These are phyloP conservation scores for Zygothrica quintamaculata DNA, from an alignment of 2,888 invertebrate species.

Conservation along the genomic window DNA sequence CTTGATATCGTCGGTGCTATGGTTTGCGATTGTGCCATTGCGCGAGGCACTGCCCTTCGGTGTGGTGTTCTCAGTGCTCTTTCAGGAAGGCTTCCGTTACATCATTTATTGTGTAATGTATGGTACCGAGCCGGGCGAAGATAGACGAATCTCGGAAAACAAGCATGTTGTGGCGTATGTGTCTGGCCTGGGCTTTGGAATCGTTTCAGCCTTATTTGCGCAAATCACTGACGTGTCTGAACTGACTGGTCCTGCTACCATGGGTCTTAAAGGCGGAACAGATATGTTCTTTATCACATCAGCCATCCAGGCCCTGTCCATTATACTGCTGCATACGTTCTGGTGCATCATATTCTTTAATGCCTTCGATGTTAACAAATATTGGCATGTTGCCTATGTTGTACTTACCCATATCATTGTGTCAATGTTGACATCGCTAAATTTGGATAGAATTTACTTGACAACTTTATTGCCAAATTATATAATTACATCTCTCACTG, in stretches of 20 bases:
- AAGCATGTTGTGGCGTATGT: conserved; percentile 97
- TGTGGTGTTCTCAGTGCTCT: conserved; percentile 94
- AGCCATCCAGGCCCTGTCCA: conserved; percentile 93
- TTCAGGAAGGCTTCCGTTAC: conserved; percentile 95
- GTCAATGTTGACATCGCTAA: conserved; percentile 92
- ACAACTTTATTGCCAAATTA: conserved; percentile 90
- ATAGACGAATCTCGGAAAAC: conserved; percentile 91
- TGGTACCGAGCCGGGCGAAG: conserved; percentile 94
- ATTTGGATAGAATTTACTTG: conserved; percentile 88
- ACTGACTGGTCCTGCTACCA: conserved; percentile 95
- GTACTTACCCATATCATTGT: conserved; percentile 91
- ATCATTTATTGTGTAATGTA: conserved; percentile 91
- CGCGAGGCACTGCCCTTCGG: conserved; percentile 92
- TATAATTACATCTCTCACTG: conserved; percentile 88
- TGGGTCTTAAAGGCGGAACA: conserved; percentile 93
- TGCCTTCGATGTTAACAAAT: conserved; percentile 91
- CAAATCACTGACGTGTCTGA: conserved; percentile 97
- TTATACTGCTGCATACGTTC: conserved; percentile 96
- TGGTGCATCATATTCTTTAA: conserved; percentile 97
- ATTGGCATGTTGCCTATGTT: conserved; percentile 89
- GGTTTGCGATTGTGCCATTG: conserved; percentile 94
- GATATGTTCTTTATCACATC: conserved; percentile 96
- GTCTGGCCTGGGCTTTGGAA: conserved; percentile 97
- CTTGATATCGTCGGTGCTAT: conserved; percentile 94
- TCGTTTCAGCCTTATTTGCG: conserved; percentile 97